Conservation (phyloP, 2,113 vertebrate genomes). For the Haemorhous mexicanus region DNA sequence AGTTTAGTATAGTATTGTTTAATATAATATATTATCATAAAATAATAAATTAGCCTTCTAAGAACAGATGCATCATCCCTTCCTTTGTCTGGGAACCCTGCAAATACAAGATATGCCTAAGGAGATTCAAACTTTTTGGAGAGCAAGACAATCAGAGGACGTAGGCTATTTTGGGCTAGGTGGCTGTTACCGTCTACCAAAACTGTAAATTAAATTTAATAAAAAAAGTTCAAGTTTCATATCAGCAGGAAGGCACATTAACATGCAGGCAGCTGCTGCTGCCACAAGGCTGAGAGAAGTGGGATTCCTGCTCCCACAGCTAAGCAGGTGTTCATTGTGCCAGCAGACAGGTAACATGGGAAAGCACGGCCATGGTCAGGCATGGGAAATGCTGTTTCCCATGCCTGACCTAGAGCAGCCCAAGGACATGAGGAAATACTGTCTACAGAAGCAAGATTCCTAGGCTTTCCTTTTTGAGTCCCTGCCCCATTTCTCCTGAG, state of each 20-base stretch:
- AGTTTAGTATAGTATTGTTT: too few relatives aligned
- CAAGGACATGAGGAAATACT: background rate
- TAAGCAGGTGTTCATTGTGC: accelerated
- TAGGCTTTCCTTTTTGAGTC: background rate
- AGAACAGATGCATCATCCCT: too few relatives aligned
- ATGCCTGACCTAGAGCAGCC: accelerated
- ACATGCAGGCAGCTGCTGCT: background rate
- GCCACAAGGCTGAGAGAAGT: background rate
- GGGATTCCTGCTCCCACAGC: background rate
- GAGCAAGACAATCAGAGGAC: background rate
- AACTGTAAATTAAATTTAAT: background rate
- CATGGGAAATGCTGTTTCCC: background rate
- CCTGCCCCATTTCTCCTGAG: background rate
- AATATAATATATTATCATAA: too few relatives aligned
- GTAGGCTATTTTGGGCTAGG: background rate
- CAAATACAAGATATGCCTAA: background rate
- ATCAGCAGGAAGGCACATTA: background rate
- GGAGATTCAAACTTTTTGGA: background rate
- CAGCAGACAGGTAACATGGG: background rate
- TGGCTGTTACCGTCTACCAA: background rate
- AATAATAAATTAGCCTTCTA: too few relatives aligned
- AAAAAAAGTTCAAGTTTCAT: background rate
- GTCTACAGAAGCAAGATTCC: background rate
- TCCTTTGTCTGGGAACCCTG: too few relatives aligned
- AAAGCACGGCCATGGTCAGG: background rate